Base-by-base conservation (phyloP, 2,797 vertebrate genomes). In the Ataeniobius toweri region DNA sequence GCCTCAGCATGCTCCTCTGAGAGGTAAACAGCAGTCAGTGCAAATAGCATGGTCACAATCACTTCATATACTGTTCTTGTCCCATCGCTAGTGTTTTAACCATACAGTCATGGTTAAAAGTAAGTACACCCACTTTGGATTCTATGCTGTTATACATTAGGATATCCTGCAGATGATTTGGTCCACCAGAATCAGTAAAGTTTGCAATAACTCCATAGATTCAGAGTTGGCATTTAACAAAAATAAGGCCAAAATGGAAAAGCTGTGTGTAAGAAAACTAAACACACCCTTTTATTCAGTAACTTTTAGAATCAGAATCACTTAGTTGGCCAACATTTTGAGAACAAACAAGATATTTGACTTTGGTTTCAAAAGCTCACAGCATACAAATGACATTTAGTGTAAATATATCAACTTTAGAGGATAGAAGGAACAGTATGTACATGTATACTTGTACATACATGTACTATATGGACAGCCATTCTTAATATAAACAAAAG, bases 21-120 rank as follows among this genome's bases (percentile, higher is more conserved):
- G 91, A 93, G 92, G 91, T 91, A 93, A 92, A 92, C 74, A 76
- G 6, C 75, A 46, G 44, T 10, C 44, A 36, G 36, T 46, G 44
- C 44, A 31, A 61, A 28, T 61, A 80, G 80, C 83, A 86, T 83
- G 82, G 84, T 74, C 24, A 44, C 44, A 48, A 48, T 51, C 75
- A 83, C 89, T 88, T 89, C 85, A 84, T 41, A 75, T 53, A 71
- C 55, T 75, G 70, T 78, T 80, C 46, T 76, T 58, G 39, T 72
- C 53, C 61, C 68, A 51, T 76, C 13, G 18, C 28, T 28, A 36
- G 6, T 16, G 13, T 20, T 28, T 9, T 61, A 16, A 6, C 51
- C 14, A 9, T 81, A 28, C 65, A 9, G 41, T 50, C 73, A 56
- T 18, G 14, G 6, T 41, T 73, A n/a, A 36, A 31, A 31, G 26